These are phyloP conservation scores for Cheilosia scutellata DNA, from an alignment of 2,888 invertebrate species.

Conservation along the genomic window DNA sequence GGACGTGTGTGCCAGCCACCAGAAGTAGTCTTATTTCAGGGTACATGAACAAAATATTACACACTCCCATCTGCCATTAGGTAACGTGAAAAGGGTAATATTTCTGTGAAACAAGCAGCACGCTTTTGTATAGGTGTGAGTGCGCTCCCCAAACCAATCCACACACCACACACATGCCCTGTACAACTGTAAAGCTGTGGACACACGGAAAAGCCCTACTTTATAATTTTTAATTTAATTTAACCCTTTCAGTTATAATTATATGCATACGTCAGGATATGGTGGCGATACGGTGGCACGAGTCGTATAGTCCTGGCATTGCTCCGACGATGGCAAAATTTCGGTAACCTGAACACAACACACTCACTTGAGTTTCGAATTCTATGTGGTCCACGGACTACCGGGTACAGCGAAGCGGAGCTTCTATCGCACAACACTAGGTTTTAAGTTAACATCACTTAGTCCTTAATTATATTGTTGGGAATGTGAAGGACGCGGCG, in stretches of 20 bases:
- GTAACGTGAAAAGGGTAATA: background rate
- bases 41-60: conserved; percentile 59
- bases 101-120: conserved; percentile 11
- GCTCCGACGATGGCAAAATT: background rate
- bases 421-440: conserved; percentile 39
- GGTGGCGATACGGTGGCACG: conserved; percentile 64
- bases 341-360: background rate
- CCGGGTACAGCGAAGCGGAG: conserved; percentile 30
- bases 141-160: background rate
- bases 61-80: conserved; percentile 2
- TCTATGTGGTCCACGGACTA: conserved; percentile 61
- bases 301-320: conserved; percentile 36
- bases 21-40: conserved; percentile 69
- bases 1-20: conserved; percentile 52
- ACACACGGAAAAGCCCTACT: conserved; percentile 61
- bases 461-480: conserved; percentile 76
- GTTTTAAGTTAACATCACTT: conserved; percentile 75
- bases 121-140: background rate
- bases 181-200: conserved; percentile 57
- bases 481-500: conserved; percentile 64
- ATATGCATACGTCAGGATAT: conserved; percentile 62
- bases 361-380: conserved; percentile 67
- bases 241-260: conserved; percentile 70
- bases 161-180: conserved; percentile 12
- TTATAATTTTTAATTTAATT: conserved; percentile 76